Base-by-base conservation (phyloP, 2,888 invertebrate species). In the Drosophila conformis region DNA sequence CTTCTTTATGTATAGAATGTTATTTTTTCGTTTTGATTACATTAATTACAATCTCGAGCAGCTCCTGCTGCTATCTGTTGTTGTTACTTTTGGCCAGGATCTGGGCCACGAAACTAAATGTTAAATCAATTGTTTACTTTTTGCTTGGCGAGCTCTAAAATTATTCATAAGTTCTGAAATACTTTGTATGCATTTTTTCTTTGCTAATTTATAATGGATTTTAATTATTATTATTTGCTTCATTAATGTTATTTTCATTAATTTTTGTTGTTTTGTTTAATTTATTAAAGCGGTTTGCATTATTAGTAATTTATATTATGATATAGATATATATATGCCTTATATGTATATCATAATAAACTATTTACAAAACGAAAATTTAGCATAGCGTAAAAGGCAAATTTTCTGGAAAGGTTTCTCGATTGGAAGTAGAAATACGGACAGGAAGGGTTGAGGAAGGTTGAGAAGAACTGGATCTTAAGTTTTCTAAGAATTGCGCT, bases 11-110 rank as follows among this genome's bases (percentile, higher is more conserved):
- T 67, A 46, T 68, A 56, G 52, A 59, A 59, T 76, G 49, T 71
- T 72, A 31, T 79, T 84, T 81, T 87, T 81, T 72, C 68, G 38
- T 77, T 86, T 83, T 87, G 86, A 86, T 85, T 87, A 87, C 83
- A 85, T 83, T 88, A 86, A 69, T 79, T 81, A 78, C 85, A 83
- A 76, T 63, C 66, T 38, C 6, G 31, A 40, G 29, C 56, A 56
- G 27, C 38, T 13, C 7, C 36, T 6, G 18, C 15, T 29, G 21
- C 25, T 46, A 25, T 15, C 8, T 46, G 25, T 4, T 46, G 46
- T 25, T 46, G 25, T 15, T 40, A 29, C 21, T 42, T 21, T 57
- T 29, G 65, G 42, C 61, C 61, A n/a, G 52, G 53, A 60, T 68
- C 35, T 53, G 40, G 38, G 61, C 49, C 52, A 29, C n/a, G 33